These are phyloP conservation scores for Harmothoe impar DNA, from an alignment of 2,888 invertebrate genomes.

Conservation along the genomic window DNA sequence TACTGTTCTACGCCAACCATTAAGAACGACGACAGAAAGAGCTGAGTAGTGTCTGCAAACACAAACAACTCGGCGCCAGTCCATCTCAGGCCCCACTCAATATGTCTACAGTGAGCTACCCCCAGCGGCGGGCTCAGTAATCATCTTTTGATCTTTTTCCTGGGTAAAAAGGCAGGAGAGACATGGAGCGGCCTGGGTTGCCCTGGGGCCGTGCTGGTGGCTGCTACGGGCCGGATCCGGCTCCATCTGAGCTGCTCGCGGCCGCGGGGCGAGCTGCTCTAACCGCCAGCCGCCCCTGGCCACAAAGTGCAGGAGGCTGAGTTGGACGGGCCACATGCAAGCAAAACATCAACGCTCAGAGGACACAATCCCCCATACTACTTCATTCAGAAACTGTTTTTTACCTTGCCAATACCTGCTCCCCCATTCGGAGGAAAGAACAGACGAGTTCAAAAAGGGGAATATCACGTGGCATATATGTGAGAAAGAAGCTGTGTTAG, in stretches of 20 bases:
- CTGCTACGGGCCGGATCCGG: neutral
- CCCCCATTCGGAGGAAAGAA: no score
- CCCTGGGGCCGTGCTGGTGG: neutral
- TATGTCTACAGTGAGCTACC: neutral
- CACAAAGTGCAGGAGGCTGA: neutral
- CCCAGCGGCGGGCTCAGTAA: slow-evolving; percentile 17
- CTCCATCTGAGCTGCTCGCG: slow-evolving; percentile 17
- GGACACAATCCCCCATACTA: neutral
- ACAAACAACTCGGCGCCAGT: slow-evolving; percentile 13
- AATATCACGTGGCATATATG: no score
- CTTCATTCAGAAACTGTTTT: slow-evolving; percentile 16
- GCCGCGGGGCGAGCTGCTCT: neutral
- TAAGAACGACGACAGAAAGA: neutral
- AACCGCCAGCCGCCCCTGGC: neutral
- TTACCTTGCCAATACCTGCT: neutral
- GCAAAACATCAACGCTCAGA: neutral
- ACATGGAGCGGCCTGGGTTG: neutral
- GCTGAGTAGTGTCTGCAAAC: neutral
- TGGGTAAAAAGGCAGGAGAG: neutral
- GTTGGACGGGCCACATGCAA: slow-evolving; percentile 14
- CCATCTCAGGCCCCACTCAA: slow-evolving; percentile 12
- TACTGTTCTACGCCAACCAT: no score
- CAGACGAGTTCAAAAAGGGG: no score
- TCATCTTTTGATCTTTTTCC: slow-evolving; percentile 35
- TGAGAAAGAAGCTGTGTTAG: no score